phyloP scores from a whole-genome alignment of 1,140 invertebrate species.

The Subanguina moxae region DNA sequence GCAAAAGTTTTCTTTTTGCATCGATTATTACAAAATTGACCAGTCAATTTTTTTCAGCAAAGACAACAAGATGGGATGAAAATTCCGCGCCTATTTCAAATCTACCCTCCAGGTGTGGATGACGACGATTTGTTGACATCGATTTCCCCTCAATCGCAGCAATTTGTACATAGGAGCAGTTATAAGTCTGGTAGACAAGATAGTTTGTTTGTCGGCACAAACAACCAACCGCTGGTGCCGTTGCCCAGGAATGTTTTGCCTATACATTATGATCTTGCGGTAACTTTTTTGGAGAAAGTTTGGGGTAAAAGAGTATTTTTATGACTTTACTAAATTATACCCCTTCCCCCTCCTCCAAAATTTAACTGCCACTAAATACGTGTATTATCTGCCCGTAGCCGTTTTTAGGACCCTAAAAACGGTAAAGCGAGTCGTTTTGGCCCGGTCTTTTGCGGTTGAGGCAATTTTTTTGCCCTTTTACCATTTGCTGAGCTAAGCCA shows the following conservation, averaged over 20 bases:
- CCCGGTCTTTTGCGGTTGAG: neutral
- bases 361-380: too few species aligned
- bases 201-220: neutral
- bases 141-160: neutral
- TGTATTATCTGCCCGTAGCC: too few species aligned
- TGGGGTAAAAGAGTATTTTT: neutral
- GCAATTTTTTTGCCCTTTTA: neutral
- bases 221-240: slow-evolving; percentile 18
- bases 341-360: too few species aligned
- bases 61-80: neutral
- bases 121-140: slow-evolving; percentile 7
- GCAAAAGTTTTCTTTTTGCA: neutral
- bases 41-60: neutral
- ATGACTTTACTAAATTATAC: too few species aligned
- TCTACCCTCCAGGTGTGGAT: slow-evolving; percentile 33
- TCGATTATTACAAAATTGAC: neutral
- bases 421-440: too few species aligned
- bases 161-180: neutral
- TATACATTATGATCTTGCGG: slow-evolving; percentile 53
- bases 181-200: neutral
- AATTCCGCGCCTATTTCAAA: slow-evolving; percentile 26
- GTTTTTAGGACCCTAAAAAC: too few species aligned
- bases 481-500: slow-evolving; percentile 3
- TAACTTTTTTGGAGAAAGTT: slow-evolving; percentile 16
- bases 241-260: slow-evolving; percentile 36